phyloP scores from a whole-genome alignment of 2,888 invertebrate species.

The Bimastos eiseni region DNA sequence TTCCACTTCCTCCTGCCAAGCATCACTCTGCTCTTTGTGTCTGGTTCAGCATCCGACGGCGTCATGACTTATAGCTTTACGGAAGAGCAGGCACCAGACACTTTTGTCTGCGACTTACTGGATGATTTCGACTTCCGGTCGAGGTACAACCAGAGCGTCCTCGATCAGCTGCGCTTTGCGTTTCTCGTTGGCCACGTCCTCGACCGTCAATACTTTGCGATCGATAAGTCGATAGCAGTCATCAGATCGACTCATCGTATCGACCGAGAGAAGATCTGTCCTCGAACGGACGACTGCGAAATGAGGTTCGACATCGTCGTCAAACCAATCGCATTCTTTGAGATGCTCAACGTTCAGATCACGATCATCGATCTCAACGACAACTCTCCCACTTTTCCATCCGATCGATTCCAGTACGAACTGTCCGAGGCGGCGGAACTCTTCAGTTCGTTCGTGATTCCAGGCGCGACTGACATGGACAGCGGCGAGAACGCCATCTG shows the following conservation, averaged over 20 bases:
- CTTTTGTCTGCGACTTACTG: not conserved
- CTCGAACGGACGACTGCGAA: constrained; percentile 32
- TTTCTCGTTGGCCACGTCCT: constrained; percentile 4
- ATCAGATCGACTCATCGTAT: constrained; percentile 38
- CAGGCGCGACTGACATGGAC: constrained; percentile 42
- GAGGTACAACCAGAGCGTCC: constrained; percentile 23
- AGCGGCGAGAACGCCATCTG: constrained; percentile 34
- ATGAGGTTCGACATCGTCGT: constrained; percentile 42
- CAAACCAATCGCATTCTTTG: constrained; percentile 36
- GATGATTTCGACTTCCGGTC: constrained; percentile 21
- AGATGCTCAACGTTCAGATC: constrained; percentile 42
- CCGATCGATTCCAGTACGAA: constrained; percentile 29
- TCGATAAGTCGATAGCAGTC: constrained; percentile 40
- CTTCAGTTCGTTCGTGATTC: constrained; percentile 38
- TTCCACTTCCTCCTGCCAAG: not conserved
- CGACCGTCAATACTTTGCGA: constrained; percentile 31
- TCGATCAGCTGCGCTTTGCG: constrained; percentile 20
- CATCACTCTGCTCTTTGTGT: not conserved
- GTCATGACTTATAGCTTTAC: constrained; percentile 14
- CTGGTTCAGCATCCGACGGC: not conserved
- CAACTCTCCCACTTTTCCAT: constrained; percentile 42
- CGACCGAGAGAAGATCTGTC: constrained; percentile 44
- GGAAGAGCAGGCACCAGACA: constrained; percentile 25
- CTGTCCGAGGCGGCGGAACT: constrained; percentile 42
- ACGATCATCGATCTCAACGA: constrained; percentile 44